Base-by-base conservation (phyloP, 2,113 vertebrate genomes). In the Hypocryptadius cinnamomeus region DNA sequence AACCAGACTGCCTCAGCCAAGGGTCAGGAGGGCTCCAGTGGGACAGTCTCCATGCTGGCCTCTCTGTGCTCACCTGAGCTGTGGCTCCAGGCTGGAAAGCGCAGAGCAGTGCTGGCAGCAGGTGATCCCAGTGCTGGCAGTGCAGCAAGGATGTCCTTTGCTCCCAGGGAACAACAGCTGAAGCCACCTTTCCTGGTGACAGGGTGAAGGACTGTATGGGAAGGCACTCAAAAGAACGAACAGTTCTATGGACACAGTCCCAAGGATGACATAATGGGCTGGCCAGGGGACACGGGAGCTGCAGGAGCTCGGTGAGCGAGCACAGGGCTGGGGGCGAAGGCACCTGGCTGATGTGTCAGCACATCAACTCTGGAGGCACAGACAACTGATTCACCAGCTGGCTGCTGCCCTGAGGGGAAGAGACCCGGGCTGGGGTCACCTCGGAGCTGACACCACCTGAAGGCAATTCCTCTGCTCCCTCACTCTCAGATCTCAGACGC, bases 371-470 rank as follows among this genome's bases (percentile, higher is more conserved):
- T 61, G 5, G 66, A 37, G 16, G 47, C 80, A 68, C 85, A 92
- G 95, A 88, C 92, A 86, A 93, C 86, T 86, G 87, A 97, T 86
- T 96, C 88, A 56, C 59, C 92, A 59, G 77, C 78, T 35, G 6
- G 90, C 90, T 88, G 89, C 93, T 87, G 90, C 90, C 95, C 92
- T 28, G 95, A 31, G 19, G 92, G 90, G 56, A 93, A 85, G 92
- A 95, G 90, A 76, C 69, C 90, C 86, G 85, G 69, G 96, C 94
- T 82, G 86, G 78, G 96, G 84, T 93, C 90, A 95, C 86, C 91
- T 93, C 89, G 25, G 77, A 89, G 96, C 94, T 95, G 97, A 86
- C 93, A 95, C 91, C 97, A 98, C 97, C 98, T 97, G 97, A 96
- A 97, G 94, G 84, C 37, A 80, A 92, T 92, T 91, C 79, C 45